phyloP scores from a whole-genome alignment of 1,140 invertebrate genomes.

The Orchesella cincta region DNA sequence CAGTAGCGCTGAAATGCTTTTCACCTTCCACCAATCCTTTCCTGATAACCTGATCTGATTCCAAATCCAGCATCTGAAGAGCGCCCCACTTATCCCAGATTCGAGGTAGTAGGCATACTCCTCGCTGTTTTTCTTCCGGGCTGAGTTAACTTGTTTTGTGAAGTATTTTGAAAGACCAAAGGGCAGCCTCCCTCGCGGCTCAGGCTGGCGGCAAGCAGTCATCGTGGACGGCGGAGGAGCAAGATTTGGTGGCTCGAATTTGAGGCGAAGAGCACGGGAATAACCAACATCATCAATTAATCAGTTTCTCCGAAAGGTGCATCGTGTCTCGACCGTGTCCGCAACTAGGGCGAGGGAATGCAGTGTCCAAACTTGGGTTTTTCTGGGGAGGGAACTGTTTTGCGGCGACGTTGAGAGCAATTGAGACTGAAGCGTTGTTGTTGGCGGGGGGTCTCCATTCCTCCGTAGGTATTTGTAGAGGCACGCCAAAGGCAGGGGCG shows the following conservation, averaged over 20 bases:
- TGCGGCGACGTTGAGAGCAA: constrained; percentile 90
- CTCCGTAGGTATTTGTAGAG: constrained; percentile 86
- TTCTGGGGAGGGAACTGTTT: constrained; percentile 81
- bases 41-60: constrained; percentile 81
- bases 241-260: constrained; percentile 83
- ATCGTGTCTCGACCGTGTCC: constrained; percentile 98
- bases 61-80: constrained; percentile 93
- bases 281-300: constrained; percentile 82
- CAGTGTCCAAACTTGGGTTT: constrained; percentile 95
- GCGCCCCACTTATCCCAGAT: constrained; percentile 82
- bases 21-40: constrained; percentile 91
- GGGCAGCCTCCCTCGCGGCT: constrained; percentile 92
- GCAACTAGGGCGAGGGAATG: constrained; percentile 93
- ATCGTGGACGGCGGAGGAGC: constrained; percentile 83
- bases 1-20: constrained; percentile 83
- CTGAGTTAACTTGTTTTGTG: constrained; percentile 34
- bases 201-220: constrained; percentile 91
- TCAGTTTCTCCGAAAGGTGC: constrained; percentile 93
- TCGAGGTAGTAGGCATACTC: no score
- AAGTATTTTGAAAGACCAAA: constrained; percentile 91
- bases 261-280: constrained; percentile 85
- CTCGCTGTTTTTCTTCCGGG: constrained; percentile 8
- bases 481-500: constrained; percentile 91
- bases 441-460: constrained; percentile 88
- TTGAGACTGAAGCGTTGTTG: constrained; percentile 90